Evolutionary conservation across 2,797 vertebrate species (phyloP).

Genomic region (Margarornis squamiger): DNA sequence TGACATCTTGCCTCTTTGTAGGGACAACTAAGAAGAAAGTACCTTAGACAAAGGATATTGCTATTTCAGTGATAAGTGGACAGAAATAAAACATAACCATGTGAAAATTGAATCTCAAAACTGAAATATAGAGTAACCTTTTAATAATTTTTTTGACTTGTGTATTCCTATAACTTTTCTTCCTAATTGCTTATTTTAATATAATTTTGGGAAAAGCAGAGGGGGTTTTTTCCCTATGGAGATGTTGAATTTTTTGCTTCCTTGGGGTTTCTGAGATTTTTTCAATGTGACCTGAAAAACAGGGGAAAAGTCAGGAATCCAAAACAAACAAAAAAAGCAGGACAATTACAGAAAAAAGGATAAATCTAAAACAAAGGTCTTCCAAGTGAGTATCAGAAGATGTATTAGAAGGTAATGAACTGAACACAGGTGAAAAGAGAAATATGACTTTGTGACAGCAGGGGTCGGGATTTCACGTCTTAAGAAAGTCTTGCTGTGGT

Average conservation of each 20-base stretch:
- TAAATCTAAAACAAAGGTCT: background rate
- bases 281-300: background rate
- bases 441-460: slow-evolving; percentile 23
- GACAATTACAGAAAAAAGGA: background rate
- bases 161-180: background rate
- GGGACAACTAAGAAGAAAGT: background rate
- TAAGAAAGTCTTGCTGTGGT: background rate
- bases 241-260: background rate
- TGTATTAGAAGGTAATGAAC: background rate
- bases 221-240: background rate
- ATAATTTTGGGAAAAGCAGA: background rate
- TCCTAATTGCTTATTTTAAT: background rate
- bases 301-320: background rate
- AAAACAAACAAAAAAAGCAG: background rate
- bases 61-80: background rate
- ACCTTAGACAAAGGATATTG: background rate
- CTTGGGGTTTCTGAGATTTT: background rate
- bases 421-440: background rate
- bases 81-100: background rate
- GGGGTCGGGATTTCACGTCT: slow-evolving; percentile 36
- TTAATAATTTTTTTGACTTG: background rate
- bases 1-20: background rate
- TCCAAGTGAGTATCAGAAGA: background rate
- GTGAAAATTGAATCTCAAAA: background rate
- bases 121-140: background rate